phyloP scores from a whole-genome alignment of 2,888 invertebrate genomes.

The Lasioglossum morio region DNA sequence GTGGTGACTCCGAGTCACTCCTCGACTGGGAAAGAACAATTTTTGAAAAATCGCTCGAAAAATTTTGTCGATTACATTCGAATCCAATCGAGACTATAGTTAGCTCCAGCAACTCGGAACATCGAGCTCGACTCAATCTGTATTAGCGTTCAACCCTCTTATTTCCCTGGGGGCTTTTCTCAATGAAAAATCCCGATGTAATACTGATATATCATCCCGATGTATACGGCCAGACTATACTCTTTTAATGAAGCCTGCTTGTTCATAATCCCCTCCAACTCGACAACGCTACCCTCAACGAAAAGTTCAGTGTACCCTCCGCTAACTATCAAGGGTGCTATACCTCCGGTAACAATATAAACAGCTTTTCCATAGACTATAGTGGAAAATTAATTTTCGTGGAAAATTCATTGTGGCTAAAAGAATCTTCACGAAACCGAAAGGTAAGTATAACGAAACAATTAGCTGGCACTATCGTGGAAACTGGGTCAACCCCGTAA shows the following conservation, averaged over 20 bases:
- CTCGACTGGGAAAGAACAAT: not conserved
- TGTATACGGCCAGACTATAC: slow-evolving; percentile 17
- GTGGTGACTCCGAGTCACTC: too few relatives aligned
- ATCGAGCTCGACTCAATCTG: slow-evolving; percentile 23
- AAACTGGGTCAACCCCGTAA: slow-evolving; percentile 35
- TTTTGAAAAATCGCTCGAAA: not conserved
- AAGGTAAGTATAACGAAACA: slow-evolving; percentile 1
- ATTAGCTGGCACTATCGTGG: not conserved
- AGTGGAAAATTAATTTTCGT: not conserved
- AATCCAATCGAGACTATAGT: not conserved
- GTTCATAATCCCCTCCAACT: not conserved
- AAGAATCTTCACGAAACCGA: not conserved
- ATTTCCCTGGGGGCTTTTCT: slow-evolving; percentile 42
- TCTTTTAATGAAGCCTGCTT: slow-evolving; percentile 22
- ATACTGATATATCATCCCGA: slow-evolving; percentile 24
- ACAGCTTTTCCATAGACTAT: not conserved
- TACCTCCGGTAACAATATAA: not conserved
- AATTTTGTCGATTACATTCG: not conserved
- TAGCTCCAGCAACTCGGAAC: not conserved
- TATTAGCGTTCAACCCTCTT: slow-evolving; percentile 35
- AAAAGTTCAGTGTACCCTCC: not conserved
- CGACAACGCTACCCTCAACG: too few relatives aligned
- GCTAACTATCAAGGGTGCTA: not conserved
- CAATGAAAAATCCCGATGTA: slow-evolving; percentile 24
- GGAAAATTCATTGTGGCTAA: not conserved